Evolutionary conservation across 2,113 vertebrate species (phyloP).

Genomic region (Bos indicus): DNA sequence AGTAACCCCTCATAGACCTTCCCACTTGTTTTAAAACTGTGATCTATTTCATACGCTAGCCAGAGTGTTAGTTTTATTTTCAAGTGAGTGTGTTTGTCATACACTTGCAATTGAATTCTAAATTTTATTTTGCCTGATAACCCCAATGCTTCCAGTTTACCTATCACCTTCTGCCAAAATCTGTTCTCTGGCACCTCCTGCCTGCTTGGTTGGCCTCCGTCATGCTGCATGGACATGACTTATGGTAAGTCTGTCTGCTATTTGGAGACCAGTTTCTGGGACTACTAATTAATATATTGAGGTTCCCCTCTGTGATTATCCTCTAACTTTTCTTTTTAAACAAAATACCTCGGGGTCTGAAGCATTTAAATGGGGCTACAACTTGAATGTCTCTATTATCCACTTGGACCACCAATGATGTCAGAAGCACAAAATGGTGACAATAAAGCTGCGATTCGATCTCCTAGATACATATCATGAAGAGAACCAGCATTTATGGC

Average conservation of each 20-base stretch:
- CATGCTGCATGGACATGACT: neutral
- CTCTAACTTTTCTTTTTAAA: neutral
- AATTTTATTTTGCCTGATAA: neutral
- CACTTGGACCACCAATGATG: neutral
- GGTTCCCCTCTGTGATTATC: neutral
- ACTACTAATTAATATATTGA: neutral
- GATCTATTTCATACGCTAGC: neutral
- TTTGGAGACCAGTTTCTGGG: neutral
- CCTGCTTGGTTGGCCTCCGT: neutral
- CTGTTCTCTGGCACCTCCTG: neutral
- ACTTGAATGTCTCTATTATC: conserved; percentile 37
- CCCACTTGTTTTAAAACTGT: neutral
- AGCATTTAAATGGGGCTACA: conserved; percentile 39
- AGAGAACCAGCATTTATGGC: neutral
- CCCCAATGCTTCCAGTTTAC: neutral
- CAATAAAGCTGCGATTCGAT: neutral
- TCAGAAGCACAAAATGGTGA: neutral
- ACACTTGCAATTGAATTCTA: neutral
- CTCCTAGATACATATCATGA: neutral
- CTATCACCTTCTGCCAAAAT: neutral
- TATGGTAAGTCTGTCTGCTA: neutral
- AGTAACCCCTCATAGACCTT: neutral
- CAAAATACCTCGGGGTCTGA: neutral
- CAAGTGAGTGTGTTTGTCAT: neutral
- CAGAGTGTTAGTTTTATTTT: neutral